These are phyloP conservation scores for Hylaeus anthracinus DNA, from an alignment of 1,140 invertebrate species.

Conservation along the genomic window DNA sequence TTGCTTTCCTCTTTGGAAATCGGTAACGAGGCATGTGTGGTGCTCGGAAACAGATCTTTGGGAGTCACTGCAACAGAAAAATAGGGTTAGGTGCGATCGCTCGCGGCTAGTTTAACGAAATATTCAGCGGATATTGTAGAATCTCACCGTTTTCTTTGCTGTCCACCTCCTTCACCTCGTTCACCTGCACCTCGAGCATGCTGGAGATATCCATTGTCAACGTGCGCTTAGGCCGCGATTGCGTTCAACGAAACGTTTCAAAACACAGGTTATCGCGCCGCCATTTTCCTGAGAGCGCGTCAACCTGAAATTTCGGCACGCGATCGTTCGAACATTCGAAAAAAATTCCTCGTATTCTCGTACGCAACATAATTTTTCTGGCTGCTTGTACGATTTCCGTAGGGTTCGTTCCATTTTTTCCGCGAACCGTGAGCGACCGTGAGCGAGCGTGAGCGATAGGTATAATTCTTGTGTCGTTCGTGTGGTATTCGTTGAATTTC, in stretches of 20 bases:
- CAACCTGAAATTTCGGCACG: conserved; percentile 26
- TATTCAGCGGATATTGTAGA: no score
- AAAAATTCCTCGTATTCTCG: not conserved
- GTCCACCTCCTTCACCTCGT: conserved; percentile 69
- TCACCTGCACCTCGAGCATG: conserved; percentile 77
- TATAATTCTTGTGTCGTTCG: no score
- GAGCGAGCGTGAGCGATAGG: no score
- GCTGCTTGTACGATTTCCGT: no score
- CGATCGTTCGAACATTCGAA: conserved; percentile 12
- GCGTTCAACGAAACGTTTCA: conserved; percentile 50
- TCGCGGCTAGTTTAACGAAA: not conserved
- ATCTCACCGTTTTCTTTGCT: conserved; percentile 70
- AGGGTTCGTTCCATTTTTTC: no score
- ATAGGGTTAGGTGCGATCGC: conserved; percentile 43
- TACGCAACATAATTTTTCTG: no score
- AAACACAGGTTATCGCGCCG: conserved; percentile 64
- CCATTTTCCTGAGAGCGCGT: conserved; percentile 67
- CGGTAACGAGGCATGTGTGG: conserved; percentile 31
- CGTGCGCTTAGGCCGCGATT: not conserved
- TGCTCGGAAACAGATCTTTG: conserved; percentile 36
- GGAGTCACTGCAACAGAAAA: conserved; percentile 67
- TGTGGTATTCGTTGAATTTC: no score
- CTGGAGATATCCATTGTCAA: conserved; percentile 77
- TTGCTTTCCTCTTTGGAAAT: conserved; percentile 68
- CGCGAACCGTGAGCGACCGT: no score